These are phyloP conservation scores for Pristionchus mayeri DNA, from an alignment of 2,888 invertebrate genomes.

Conservation along the genomic window DNA sequence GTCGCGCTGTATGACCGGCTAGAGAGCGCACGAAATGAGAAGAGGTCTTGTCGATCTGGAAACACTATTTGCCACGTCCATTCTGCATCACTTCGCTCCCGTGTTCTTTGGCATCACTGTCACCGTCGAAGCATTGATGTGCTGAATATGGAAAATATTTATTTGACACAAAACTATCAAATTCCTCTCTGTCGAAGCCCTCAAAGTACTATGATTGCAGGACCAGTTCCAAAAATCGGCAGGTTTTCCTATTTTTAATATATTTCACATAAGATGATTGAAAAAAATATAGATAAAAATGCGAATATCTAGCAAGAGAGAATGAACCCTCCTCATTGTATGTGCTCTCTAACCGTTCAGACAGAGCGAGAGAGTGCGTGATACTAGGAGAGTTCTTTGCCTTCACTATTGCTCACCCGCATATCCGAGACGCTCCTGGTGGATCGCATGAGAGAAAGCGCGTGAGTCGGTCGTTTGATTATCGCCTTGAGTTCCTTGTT, in stretches of 20 bases:
- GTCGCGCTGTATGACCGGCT: too few relatives aligned
- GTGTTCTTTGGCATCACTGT: not conserved
- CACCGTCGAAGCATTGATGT: not conserved
- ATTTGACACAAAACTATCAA: not conserved
- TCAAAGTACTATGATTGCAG: not conserved
- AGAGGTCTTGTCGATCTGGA: not conserved
- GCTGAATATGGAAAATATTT: not conserved
- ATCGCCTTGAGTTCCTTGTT: constrained; percentile 5
- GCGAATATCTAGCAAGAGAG: too few relatives aligned
- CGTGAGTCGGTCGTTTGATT: not conserved
- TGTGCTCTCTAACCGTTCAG: too few relatives aligned
- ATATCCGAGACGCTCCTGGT: constrained; percentile 22
- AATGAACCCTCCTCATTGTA: too few relatives aligned
- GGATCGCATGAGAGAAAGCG: not conserved
- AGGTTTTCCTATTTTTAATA: not conserved
- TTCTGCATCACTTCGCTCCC: not conserved
- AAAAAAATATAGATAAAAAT: too few relatives aligned
- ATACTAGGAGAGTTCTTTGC: not conserved
- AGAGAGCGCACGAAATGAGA: not conserved
- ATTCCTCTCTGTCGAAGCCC: not conserved
- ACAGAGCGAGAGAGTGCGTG: too few relatives aligned
- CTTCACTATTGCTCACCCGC: not conserved
- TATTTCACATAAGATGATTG: too few relatives aligned
- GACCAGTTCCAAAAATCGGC: not conserved
- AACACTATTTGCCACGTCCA: not conserved